A percentile compares a stretch with the other conserved stretches of the same genome.
Evolutionary conservation across 2,113 vertebrate species (phyloP).

Genomic region (Perca fluviatilis): DNA sequence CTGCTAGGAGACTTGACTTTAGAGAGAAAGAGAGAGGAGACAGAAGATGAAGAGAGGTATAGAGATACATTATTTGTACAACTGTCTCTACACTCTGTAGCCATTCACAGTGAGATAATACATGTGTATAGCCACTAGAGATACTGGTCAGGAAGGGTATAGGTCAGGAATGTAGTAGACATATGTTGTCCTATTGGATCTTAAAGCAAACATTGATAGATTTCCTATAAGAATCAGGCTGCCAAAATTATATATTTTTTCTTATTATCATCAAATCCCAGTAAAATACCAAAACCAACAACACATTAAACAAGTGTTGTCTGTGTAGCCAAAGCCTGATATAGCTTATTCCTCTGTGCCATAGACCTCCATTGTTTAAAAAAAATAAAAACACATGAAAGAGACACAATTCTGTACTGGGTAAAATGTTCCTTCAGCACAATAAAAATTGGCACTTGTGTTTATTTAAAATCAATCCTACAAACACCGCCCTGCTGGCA

Average conservation of each 20-base stretch:
- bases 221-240: not conserved
- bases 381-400: constrained; percentile 19
- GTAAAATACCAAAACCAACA: constrained; percentile 15
- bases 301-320: not conserved
- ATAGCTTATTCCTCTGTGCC: not conserved
- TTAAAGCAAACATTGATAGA: not conserved
- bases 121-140: constrained; percentile 1
- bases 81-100: constrained; percentile 2
- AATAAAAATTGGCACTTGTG: not conserved
- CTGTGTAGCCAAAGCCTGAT: constrained; percentile 8
- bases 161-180: constrained; percentile 35
- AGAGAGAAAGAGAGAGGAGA: constrained; percentile 54
- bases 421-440: constrained; percentile 2
- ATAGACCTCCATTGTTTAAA: not conserved
- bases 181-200: not conserved
- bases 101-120: constrained; percentile 24
- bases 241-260: not conserved
- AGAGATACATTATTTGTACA: constrained; percentile 43
- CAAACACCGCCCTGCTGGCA: not conserved
- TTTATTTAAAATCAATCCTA: not conserved
- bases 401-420: not conserved
- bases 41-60: constrained; percentile 22
- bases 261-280: constrained; percentile 22
- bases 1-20: constrained; percentile 37
- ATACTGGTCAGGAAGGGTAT: not conserved